Percentiles rank a stretch among this genome's conserved stretches.
phyloP scores from a whole-genome alignment of 2,888 invertebrate species.

The Lycia hirtaria region DNA sequence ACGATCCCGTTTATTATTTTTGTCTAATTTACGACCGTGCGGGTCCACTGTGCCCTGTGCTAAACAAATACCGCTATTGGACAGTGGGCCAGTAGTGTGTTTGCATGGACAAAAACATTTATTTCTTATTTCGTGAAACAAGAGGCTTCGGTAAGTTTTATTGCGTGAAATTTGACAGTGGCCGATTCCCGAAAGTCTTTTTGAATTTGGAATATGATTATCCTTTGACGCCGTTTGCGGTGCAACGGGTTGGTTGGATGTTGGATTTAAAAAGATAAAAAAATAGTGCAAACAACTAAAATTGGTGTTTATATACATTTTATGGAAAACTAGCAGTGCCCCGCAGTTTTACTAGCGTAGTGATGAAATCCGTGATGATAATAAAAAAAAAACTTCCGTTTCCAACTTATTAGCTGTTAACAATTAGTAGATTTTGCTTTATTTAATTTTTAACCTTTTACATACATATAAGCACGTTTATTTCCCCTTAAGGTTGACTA shows the following conservation, averaged over 20 bases:
- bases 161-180: constrained; percentile 74
- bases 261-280: background rate
- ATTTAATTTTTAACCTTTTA: too few species aligned
- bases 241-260: constrained; percentile 8
- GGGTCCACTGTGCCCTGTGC: constrained; percentile 70
- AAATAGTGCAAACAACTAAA: background rate
- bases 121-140: constrained; percentile 70
- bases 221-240: constrained; percentile 44
- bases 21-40: constrained; percentile 72
- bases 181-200: constrained; percentile 66
- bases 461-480: too few species aligned
- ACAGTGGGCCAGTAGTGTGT: constrained; percentile 41
- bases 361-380: too few species aligned
- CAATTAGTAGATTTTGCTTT: too few species aligned
- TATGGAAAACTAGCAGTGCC: too few species aligned
- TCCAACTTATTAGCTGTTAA: too few species aligned
- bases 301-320: too few species aligned
- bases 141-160: constrained; percentile 63
- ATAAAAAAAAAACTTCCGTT: too few species aligned
- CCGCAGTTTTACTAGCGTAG: too few species aligned
- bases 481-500: too few species aligned
- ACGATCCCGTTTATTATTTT: constrained; percentile 74
- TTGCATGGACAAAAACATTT: constrained; percentile 51
- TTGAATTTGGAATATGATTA: constrained; percentile 59
- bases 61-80: constrained; percentile 65